These are phyloP conservation scores for Vespertilio murinus DNA, from an alignment of 2,797 vertebrate genomes.

Conservation along the genomic window DNA sequence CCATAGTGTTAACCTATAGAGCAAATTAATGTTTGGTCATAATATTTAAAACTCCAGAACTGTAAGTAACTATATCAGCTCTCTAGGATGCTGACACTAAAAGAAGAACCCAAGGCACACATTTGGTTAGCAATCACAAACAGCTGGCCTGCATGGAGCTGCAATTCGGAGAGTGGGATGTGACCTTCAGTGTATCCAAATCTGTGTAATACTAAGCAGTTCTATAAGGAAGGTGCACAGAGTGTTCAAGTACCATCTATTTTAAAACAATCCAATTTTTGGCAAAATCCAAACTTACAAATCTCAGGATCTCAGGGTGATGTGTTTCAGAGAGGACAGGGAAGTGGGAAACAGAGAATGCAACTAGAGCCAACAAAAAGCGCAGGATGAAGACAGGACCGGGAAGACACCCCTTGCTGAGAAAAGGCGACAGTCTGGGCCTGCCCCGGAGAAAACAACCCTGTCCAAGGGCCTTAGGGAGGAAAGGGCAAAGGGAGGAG, in stretches of 20 bases:
- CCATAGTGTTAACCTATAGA: background rate
- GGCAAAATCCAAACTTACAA: conserved; percentile 42
- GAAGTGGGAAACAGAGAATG: conserved; percentile 41
- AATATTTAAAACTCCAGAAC: background rate
- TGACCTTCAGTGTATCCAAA: background rate
- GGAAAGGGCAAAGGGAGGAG: conserved; percentile 23
- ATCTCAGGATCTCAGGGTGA: conserved; percentile 35
- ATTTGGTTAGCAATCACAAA: background rate
- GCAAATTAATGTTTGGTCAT: background rate
- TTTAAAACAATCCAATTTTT: conserved; percentile 55
- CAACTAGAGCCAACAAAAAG: background rate
- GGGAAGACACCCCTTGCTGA: conserved; percentile 45
- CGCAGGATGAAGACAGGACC: conserved; percentile 56
- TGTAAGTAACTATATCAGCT: background rate
- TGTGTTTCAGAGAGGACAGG: conserved; percentile 51
- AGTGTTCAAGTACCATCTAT: background rate
- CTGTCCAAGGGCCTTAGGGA: background rate
- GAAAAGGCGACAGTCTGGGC: conserved; percentile 62
- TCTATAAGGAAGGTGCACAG: background rate
- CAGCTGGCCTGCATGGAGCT: background rate
- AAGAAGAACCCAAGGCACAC: background rate
- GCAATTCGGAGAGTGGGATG: background rate
- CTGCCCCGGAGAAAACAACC: conserved; percentile 51
- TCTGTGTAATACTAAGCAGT: background rate
- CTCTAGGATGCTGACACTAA: background rate